Evolutionary conservation across 1,140 invertebrate genomes (phyloP).

Genomic region (Cardiocondyla obscurior): DNA sequence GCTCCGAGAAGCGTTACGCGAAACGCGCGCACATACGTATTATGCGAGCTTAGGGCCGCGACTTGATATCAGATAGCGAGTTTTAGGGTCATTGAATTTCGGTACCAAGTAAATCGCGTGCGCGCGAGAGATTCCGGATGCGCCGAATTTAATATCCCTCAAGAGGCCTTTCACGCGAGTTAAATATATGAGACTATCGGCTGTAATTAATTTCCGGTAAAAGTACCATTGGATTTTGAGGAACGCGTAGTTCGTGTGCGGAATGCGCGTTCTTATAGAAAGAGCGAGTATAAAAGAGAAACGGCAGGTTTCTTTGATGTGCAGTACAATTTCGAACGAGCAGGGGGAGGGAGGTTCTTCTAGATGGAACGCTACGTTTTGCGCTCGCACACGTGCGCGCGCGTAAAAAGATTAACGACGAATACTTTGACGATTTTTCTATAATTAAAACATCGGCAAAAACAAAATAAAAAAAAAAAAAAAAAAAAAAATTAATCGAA

Average conservation of each 20-base stretch:
- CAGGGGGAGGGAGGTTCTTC: background rate
- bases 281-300: background rate
- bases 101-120: background rate
- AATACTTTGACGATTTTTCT: background rate
- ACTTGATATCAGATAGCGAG: background rate
- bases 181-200: background rate
- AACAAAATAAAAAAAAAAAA: no score
- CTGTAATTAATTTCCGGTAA: background rate
- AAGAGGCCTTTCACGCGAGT: background rate
- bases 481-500: no score
- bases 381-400: background rate
- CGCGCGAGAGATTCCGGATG: background rate
- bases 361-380: background rate
- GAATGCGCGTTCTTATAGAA: background rate
- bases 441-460: background rate
- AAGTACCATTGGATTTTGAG: background rate
- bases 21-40: background rate
- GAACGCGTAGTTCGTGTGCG: background rate
- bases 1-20: conserved; percentile 24
- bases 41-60: background rate
- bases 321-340: background rate
- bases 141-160: conserved; percentile 2
- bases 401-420: background rate
- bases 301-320: background rate
- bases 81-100: conserved; percentile 25